phyloP scores from a whole-genome alignment of 2,797 vertebrate species.

The Chanos chanos region DNA sequence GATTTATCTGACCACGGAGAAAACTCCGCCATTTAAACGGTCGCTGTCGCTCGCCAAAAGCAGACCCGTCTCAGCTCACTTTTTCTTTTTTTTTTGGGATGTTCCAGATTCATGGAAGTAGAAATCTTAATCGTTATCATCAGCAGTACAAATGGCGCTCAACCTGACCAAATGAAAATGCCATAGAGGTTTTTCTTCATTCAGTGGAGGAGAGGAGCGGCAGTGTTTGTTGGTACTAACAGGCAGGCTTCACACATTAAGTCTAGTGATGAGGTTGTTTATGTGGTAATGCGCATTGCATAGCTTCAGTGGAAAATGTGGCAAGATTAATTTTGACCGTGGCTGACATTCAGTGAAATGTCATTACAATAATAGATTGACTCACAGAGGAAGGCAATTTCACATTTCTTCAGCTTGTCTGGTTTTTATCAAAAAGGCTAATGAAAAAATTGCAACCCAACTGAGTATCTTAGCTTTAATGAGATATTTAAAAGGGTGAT shows the following conservation, averaged over 20 bases:
- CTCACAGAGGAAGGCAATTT: conserved; percentile 45
- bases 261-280: conserved; percentile 1
- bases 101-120: too few relatives aligned
- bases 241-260: neutral
- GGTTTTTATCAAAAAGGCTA: conserved; percentile 46
- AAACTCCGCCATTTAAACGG: too few relatives aligned
- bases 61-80: too few relatives aligned
- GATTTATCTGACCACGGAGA: conserved; percentile 69
- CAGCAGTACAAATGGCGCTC: too few relatives aligned
- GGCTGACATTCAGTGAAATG: conserved; percentile 37
- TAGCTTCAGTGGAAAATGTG: conserved; percentile 29
- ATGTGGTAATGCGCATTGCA: conserved; percentile 34
- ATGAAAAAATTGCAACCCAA: conserved; percentile 32
- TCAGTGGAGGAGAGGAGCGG: too few relatives aligned
- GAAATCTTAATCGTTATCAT: too few relatives aligned
- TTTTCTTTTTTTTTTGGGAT: too few relatives aligned
- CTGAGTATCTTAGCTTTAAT: conserved; percentile 29
- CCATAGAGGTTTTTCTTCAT: too few relatives aligned
- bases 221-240: too few relatives aligned
- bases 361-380: conserved; percentile 49
- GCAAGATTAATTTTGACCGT: conserved; percentile 35
- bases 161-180: too few relatives aligned
- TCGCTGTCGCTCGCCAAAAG: too few relatives aligned
- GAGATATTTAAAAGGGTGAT: conserved; percentile 50
- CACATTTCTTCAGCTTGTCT: conserved; percentile 44